Conservation (phyloP, 2,113 vertebrate species). For the Strix aluco region DNA sequence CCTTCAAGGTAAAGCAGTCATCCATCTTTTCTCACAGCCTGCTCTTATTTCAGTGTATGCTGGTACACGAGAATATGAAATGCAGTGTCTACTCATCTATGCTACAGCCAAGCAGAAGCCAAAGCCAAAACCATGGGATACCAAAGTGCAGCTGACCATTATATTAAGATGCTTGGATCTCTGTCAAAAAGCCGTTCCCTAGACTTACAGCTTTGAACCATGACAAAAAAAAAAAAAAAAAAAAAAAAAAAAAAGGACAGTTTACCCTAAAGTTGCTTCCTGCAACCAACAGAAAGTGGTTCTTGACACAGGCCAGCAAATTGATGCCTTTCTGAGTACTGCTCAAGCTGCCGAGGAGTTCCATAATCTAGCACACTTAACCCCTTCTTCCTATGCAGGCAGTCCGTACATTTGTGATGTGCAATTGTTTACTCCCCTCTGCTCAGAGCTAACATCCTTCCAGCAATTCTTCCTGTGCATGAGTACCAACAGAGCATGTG, state of each 20-base stretch:
- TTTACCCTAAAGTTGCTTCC: background rate
- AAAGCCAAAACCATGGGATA: background rate
- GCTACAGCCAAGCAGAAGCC: background rate
- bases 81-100: background rate
- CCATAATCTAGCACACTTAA: background rate
- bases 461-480: background rate
- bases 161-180: background rate
- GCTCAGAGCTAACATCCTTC: background rate
- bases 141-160: constrained; percentile 12
- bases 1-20: background rate
- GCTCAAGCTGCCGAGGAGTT: background rate
- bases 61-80: background rate
- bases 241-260: background rate
- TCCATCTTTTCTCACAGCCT: constrained; percentile 27
- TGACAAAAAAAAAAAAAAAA: background rate
- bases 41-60: background rate
- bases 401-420: background rate
- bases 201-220: background rate
- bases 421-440: background rate
- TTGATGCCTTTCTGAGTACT: background rate
- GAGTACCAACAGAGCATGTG: background rate
- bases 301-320: background rate
- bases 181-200: background rate
- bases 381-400: background rate
- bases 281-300: background rate